Base-by-base conservation (phyloP, 2,113 vertebrate genomes). In the Tachysurus vachellii region DNA sequence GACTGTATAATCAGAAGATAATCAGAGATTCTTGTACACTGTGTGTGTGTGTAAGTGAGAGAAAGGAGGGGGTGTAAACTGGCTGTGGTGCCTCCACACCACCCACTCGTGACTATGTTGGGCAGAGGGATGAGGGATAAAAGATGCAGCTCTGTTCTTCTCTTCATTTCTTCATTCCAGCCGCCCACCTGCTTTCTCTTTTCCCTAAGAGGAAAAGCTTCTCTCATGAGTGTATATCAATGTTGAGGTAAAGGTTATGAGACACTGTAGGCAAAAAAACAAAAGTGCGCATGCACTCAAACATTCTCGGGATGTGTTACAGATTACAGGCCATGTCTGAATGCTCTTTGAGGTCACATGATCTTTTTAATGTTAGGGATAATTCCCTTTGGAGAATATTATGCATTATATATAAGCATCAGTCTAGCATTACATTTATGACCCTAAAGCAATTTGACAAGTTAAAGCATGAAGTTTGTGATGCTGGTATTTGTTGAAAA, bases 71-170 rank as follows among this genome's bases (percentile, higher is more conserved):
- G 42, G 64, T 73, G 80, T 82, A 87, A 87, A 87, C 86, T 87
- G 81, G 86, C 86, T 87, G 59, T 77, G 86, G 81, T 83, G 81
- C 86, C 81, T 87, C 86, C 81, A 87, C 86, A 87, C 86, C 82
- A 87, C 86, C 86, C 86, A 87, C 86, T 83, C 73, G 12, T 84
- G 81, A 57, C 86, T 87, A 87, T 87, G 86, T 87, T 87, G 81
- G 73, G 86, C 80, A 83, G 81, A 83, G 59, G 80, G 85, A 82
- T 83, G 80, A 82, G n/a, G 80, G 47, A 87, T 86, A 81, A 82
- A 86, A 86, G 79, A 82, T 68, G 66, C 79, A 71, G 79, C 59
- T 79, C 81, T 87, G 81, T 87, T 87, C 86, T 84, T 83, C 86
- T 87, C 81, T 84, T 87, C 81, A 87, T 87, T 87, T 75, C 71